Conservation (phyloP, 1,140 invertebrate species). For the Coelopa frigida region DNA sequence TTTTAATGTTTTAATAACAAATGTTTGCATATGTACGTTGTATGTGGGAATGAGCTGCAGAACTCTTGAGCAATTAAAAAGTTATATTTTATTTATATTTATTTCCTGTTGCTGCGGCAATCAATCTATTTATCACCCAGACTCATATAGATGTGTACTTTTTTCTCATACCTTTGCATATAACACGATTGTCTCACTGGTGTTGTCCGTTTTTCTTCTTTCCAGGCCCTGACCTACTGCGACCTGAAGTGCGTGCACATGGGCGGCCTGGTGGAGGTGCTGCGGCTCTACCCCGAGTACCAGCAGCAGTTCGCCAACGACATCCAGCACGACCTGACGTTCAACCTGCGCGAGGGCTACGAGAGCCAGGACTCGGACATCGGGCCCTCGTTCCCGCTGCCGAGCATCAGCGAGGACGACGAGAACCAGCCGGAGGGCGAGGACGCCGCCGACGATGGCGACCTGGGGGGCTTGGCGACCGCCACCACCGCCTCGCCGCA, state of each 20-base stretch:
- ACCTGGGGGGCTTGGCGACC: slow-evolving; percentile 9
- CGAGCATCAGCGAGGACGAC: slow-evolving; percentile 88
- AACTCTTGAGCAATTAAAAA: too few relatives aligned
- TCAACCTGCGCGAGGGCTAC: slow-evolving; percentile 89
- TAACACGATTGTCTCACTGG: too few relatives aligned
- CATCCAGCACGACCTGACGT: slow-evolving; percentile 91
- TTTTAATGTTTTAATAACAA: too few relatives aligned
- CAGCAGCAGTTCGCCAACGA: slow-evolving; percentile 88
- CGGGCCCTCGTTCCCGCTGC: slow-evolving; percentile 71
- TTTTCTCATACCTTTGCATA: too few relatives aligned
- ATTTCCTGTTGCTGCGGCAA: too few relatives aligned
- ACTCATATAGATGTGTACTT: too few relatives aligned
- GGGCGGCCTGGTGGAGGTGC: slow-evolving; percentile 79
- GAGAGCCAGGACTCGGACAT: slow-evolving; percentile 81
- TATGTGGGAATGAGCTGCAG: too few relatives aligned
- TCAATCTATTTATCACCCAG: too few relatives aligned
- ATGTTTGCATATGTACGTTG: too few relatives aligned
- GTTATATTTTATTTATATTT: too few relatives aligned
- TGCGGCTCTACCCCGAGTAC: slow-evolving; percentile 88
- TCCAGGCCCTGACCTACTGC: slow-evolving; percentile 82
- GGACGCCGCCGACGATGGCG: slow-evolving; percentile 15
- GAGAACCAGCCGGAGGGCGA: slow-evolving; percentile 73
- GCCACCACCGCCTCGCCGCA: slow-evolving; percentile 44
- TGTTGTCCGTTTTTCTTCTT: slow-evolving; percentile 14
- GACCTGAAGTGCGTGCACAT: slow-evolving; percentile 93